Evolutionary conservation across 2,888 invertebrate species (phyloP), one percentile per base, ranked within the genome.

Genomic region (Pammene fasciana): DNA sequence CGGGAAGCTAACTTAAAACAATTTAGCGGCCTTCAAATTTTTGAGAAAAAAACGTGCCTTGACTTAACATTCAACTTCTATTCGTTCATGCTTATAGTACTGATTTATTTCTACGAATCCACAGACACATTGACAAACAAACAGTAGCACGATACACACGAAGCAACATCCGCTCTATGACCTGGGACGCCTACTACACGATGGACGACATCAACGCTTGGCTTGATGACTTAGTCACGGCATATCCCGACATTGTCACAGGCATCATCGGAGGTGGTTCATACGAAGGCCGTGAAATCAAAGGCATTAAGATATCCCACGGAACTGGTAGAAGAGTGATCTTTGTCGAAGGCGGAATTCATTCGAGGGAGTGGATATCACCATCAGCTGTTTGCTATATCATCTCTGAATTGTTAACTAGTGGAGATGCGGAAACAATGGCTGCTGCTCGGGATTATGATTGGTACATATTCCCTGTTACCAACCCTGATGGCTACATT

Each of bases 401-500:
- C 5, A 82, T 94, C 13, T 93, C 94, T 75, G 93, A 95, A 75
- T 83, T 96, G 5, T 75, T 95, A 55, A 94, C 93, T n/a, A 95
- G 94, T 72, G 76, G 85, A 1, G 84, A 94, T 72, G 74, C 82
- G 0, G 89, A 91, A 7, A 82, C 93, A 0, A 83, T 84, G 67
- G 79, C 86, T 0, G 88, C 93, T 50, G 94, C 94, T 0, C 86
- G 88, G 13, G 90, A 89, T 71, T 93, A 90, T 76, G 95, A 96
- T 78, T 97, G 96, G 95, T 95, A 96, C 79, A 93, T 97, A 50
- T 93, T 96, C 71, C 96, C 97, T 0, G 93, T 95, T 1, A 93
- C 95, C 8, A 97, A 97, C 82, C 97, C 96, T 36, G 97, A 97
- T 86, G 97, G 97, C 0, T 97, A 94, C 79, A 94, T 94, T 57